phyloP scores from a whole-genome alignment of 1,140 invertebrate genomes.

The Drosophila teissieri region DNA sequence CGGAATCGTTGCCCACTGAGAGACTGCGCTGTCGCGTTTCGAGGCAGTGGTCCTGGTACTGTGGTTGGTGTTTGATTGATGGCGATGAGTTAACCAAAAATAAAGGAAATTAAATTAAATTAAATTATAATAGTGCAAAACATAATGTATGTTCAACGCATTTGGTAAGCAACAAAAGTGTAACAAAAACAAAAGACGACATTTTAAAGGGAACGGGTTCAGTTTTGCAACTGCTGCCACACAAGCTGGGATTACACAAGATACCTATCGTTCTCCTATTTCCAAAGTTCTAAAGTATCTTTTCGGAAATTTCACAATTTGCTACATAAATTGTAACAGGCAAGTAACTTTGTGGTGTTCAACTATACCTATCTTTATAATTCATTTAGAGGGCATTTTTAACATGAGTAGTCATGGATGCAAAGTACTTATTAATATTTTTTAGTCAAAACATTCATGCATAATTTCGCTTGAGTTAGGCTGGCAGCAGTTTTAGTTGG shows the following conservation, averaged over 20 bases:
- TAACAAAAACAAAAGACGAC: conserved; percentile 38
- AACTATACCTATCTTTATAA: too few relatives aligned
- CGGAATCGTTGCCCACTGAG: conserved; percentile 82
- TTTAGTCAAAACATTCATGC: not conserved
- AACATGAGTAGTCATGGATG: too few relatives aligned
- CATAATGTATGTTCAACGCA: conserved; percentile 13
- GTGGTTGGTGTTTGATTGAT: conserved; percentile 20
- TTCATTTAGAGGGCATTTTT: too few relatives aligned
- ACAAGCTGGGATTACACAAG: not conserved
- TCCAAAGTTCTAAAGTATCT: too few relatives aligned
- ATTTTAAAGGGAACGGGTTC: not conserved
- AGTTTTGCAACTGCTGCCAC: conserved; percentile 21
- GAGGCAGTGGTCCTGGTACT: conserved; percentile 82
- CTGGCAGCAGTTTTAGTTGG: conserved; percentile 20
- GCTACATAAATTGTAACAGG: too few relatives aligned
- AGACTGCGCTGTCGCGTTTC: conserved; percentile 80
- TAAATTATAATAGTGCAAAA: conserved; percentile 61
- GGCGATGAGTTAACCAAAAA: conserved; percentile 64
- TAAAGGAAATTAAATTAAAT: conserved; percentile 54
- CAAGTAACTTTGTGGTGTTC: too few relatives aligned
- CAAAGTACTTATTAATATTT: not conserved
- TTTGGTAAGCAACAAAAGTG: conserved; percentile 24
- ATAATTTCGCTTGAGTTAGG: not conserved
- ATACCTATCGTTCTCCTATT: not conserved
- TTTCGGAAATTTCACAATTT: too few relatives aligned